phyloP scores from a whole-genome alignment of 2,113 vertebrate species.

The Suncus etruscus region DNA sequence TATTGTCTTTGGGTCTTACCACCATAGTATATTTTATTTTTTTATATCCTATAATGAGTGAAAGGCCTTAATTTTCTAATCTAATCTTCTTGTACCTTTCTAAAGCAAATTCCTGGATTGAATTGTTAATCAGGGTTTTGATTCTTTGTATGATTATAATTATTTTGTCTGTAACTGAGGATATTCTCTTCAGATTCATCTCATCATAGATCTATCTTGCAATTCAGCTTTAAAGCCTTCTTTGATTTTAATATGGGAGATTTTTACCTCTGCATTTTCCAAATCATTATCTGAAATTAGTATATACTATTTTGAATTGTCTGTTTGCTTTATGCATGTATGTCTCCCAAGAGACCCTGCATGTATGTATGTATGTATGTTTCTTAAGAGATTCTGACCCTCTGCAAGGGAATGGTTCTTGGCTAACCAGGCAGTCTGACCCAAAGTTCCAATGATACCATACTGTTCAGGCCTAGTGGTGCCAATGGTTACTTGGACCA shows the following conservation, averaged over 20 bases:
- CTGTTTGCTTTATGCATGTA: neutral
- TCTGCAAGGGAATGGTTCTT: too few relatives aligned
- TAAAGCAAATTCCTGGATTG: neutral
- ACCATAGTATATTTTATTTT: too few relatives aligned
- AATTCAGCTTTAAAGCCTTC: neutral
- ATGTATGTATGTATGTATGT: too few relatives aligned
- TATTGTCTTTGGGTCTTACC: too few relatives aligned
- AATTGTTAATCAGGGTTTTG: slow-evolving; percentile 46
- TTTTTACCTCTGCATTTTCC: neutral
- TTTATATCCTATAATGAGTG: too few relatives aligned
- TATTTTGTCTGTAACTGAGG: neutral
- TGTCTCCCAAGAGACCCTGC: too few relatives aligned
- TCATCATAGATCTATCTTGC: neutral
- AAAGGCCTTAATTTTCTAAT: slow-evolving; percentile 33
- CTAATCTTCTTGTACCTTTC: neutral
- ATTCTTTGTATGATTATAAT: neutral
- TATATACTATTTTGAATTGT: neutral
- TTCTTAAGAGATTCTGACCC: too few relatives aligned
- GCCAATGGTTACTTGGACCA: too few relatives aligned
- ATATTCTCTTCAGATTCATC: neutral
- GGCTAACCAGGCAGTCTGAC: too few relatives aligned
- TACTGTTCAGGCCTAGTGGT: too few relatives aligned
- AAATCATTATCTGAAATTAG: slow-evolving; percentile 47
- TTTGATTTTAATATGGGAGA: neutral
- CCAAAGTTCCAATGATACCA: too few relatives aligned